These are phyloP conservation scores for Hipparchia semele DNA, from an alignment of 2,888 invertebrate genomes.

Conservation along the genomic window DNA sequence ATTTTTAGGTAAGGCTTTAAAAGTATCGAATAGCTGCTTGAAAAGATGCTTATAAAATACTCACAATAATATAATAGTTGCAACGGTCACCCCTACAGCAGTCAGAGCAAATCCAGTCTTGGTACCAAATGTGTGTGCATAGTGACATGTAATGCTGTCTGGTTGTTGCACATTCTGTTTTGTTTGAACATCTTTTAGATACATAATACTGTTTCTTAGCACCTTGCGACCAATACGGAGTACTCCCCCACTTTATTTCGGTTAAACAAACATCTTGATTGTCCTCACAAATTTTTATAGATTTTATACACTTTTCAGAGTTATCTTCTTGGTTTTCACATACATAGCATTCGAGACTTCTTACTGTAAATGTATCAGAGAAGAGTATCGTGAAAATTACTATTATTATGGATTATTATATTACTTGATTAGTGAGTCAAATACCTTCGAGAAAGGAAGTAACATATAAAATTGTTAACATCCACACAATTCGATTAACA, in stretches of 20 bases:
- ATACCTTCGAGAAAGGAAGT: slow-evolving; percentile 29
- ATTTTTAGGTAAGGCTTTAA: too few species aligned
- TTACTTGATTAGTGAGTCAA: neutral
- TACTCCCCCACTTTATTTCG: slow-evolving; percentile 97
- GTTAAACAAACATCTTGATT: slow-evolving; percentile 94
- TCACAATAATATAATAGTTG: slow-evolving; percentile 97
- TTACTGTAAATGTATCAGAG: slow-evolving; percentile 69
- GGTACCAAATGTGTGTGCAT: slow-evolving; percentile 96
- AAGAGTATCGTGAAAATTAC: neutral
- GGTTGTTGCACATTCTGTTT: slow-evolving; percentile 88
- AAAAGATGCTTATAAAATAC: slow-evolving; percentile 63
- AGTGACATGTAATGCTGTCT: slow-evolving; percentile 88
- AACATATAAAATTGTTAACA: slow-evolving; percentile 13
- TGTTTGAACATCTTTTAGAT: slow-evolving; percentile 94
- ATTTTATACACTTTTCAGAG: slow-evolving; percentile 94
- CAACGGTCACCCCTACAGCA: slow-evolving; percentile 98
- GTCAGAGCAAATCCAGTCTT: slow-evolving; percentile 98
- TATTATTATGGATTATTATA: neutral
- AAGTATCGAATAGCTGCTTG: neutral
- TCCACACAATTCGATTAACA: slow-evolving; percentile 5
- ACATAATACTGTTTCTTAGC: slow-evolving; percentile 97
- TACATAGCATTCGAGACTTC: slow-evolving; percentile 95
- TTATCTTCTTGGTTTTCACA: slow-evolving; percentile 97
- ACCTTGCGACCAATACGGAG: slow-evolving; percentile 97
- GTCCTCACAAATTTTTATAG: slow-evolving; percentile 94